A percentile compares a stretch with the other conserved stretches of the same genome.
Conservation (phyloP, 2,888 invertebrate genomes). For the Pseudococcus jackbeardsleyi region DNA sequence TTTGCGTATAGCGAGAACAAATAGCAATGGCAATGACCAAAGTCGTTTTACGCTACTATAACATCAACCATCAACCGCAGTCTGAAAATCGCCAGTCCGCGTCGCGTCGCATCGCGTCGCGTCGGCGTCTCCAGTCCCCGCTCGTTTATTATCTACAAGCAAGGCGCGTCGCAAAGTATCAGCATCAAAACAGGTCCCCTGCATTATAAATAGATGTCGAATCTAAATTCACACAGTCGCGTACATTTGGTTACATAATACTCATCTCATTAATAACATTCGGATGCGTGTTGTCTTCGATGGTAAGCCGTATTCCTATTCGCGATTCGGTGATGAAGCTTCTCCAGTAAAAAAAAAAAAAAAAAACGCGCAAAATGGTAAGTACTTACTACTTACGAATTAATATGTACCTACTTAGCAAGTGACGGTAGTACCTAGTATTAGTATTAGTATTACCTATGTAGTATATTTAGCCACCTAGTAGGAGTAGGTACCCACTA, state of each 20-base stretch:
- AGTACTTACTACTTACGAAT: neutral
- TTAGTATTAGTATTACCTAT: no score
- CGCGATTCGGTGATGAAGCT: constrained; percentile 22
- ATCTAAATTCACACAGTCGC: constrained; percentile 44
- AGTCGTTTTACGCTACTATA: no score
- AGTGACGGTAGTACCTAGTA: no score
- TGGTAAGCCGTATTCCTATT: constrained; percentile 2
- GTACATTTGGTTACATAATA: constrained; percentile 61
- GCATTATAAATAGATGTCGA: constrained; percentile 63
- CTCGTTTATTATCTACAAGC: neutral
- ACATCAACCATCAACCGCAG: no score
- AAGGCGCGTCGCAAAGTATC: neutral
- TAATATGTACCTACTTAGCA: no score
- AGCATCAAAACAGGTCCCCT: constrained; percentile 5
- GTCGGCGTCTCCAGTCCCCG: neutral
- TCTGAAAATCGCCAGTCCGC: neutral
- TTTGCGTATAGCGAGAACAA: no score
- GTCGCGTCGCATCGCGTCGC: no score
- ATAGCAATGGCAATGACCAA: no score
- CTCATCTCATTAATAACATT: constrained; percentile 47
- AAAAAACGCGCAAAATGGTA: neutral
- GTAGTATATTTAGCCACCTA: no score
- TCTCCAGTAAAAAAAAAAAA: no score
- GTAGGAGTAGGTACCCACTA: no score
- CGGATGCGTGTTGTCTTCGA: constrained; percentile 4